phyloP scores from a whole-genome alignment of 2,797 vertebrate genomes.

The Trachops cirrhosus region DNA sequence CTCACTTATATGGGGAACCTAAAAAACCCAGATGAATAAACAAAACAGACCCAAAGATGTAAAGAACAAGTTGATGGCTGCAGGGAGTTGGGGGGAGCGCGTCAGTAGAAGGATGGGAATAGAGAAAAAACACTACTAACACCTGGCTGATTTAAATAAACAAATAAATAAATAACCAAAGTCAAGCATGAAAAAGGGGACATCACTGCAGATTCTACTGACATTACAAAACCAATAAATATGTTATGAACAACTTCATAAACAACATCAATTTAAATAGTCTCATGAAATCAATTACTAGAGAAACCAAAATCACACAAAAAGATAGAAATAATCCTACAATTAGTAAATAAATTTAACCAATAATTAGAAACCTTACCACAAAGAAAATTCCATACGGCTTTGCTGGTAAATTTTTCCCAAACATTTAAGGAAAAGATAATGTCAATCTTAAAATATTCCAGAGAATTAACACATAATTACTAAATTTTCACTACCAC shows the following conservation, averaged over 20 bases:
- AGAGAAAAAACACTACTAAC: not conserved
- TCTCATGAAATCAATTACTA: not conserved
- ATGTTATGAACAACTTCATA: not conserved
- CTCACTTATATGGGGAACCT: too few species aligned
- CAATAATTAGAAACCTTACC: not conserved
- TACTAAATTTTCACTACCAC: not conserved
- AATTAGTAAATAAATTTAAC: not conserved
- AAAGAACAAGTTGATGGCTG: too few species aligned
- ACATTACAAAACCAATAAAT: not conserved
- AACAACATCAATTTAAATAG: not conserved
- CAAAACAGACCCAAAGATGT: too few species aligned
- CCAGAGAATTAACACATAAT: not conserved
- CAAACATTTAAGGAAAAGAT: not conserved
- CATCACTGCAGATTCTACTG: not conserved
- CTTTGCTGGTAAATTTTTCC: not conserved
- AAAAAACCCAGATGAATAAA: too few species aligned
- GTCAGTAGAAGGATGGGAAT: not conserved
- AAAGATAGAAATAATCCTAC: not conserved
- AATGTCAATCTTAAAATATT: not conserved
- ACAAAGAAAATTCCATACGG: not conserved
- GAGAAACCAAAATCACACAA: not conserved
- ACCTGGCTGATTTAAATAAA: not conserved
- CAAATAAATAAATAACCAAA: not conserved
- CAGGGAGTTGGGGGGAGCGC: too few species aligned
- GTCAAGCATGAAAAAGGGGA: not conserved